phyloP scores from a whole-genome alignment of 2,797 vertebrate species.

The Naso thynnoides region DNA sequence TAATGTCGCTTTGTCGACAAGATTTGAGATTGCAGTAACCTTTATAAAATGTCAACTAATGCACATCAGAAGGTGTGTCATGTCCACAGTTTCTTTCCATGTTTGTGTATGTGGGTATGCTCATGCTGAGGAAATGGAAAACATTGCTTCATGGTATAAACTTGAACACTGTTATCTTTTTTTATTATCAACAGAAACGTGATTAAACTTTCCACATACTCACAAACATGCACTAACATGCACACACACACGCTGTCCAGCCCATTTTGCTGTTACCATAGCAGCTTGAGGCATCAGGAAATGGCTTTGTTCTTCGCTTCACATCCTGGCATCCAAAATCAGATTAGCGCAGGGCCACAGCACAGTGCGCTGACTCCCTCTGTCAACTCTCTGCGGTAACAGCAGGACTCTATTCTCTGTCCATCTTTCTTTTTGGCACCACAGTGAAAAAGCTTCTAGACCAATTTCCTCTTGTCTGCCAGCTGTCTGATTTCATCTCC shows the following conservation, averaged over 20 bases:
- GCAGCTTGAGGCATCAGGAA: slow-evolving; percentile 72
- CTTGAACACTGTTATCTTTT: slow-evolving; percentile 16
- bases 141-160: slow-evolving; percentile 1
- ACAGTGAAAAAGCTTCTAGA: slow-evolving; percentile 50
- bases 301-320: slow-evolving; percentile 57
- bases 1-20: slow-evolving; percentile 33
- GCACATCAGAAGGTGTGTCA: slow-evolving; percentile 17
- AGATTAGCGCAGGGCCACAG: slow-evolving; percentile 59
- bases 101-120: slow-evolving; percentile 17
- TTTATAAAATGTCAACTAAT: slow-evolving; percentile 68
- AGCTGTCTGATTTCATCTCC: slow-evolving; percentile 77
- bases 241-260: slow-evolving; percentile 13
- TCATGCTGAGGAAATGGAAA: slow-evolving; percentile 46
- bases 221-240: slow-evolving; percentile 1
- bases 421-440: slow-evolving; percentile 59
- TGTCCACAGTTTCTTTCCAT: background rate
- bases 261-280: slow-evolving; percentile 53
- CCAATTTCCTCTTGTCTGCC: slow-evolving; percentile 75
- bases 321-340: slow-evolving; percentile 61
- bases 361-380: slow-evolving; percentile 72
- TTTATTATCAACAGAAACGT: slow-evolving; percentile 32
- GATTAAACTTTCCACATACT: slow-evolving; percentile 25
- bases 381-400: slow-evolving; percentile 72
- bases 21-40: slow-evolving; percentile 61
- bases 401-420: slow-evolving; percentile 64